These are phyloP conservation scores for Oceanodroma leucorhoa DNA, from an alignment of 2,797 vertebrate genomes.

Conservation along the genomic window DNA sequence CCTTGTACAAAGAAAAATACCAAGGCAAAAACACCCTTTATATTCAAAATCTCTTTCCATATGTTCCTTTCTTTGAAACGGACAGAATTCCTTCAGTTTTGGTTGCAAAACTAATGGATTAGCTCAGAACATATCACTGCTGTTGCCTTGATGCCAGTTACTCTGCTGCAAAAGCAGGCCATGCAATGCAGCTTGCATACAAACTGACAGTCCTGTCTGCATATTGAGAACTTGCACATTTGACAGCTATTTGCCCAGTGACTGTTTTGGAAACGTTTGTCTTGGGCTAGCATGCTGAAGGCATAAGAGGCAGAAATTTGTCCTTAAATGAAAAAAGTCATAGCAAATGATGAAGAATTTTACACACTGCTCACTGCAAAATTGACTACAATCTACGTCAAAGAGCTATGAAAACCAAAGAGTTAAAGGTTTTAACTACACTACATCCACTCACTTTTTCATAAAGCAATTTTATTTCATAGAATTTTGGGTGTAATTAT, in stretches of 20 bases:
- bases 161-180: background rate
- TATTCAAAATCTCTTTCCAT: background rate
- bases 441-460: background rate
- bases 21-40: accelerated
- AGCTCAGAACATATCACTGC: background rate
- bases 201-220: background rate
- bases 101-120: background rate
- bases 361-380: background rate
- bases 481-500: background rate
- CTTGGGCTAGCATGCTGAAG: background rate
- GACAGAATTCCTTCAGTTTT: background rate
- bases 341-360: background rate
- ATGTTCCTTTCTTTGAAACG: background rate
- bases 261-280: background rate
- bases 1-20: background rate
- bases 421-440: background rate
- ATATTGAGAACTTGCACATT: background rate
- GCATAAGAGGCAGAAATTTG: background rate
- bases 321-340: background rate
- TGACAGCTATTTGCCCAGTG: background rate
- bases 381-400: background rate
- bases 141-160: background rate
- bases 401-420: background rate
- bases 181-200: background rate
- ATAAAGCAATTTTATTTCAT: background rate